Evolutionary conservation across 2,113 vertebrate species (phyloP).

Genomic region (Dromas ardeola): DNA sequence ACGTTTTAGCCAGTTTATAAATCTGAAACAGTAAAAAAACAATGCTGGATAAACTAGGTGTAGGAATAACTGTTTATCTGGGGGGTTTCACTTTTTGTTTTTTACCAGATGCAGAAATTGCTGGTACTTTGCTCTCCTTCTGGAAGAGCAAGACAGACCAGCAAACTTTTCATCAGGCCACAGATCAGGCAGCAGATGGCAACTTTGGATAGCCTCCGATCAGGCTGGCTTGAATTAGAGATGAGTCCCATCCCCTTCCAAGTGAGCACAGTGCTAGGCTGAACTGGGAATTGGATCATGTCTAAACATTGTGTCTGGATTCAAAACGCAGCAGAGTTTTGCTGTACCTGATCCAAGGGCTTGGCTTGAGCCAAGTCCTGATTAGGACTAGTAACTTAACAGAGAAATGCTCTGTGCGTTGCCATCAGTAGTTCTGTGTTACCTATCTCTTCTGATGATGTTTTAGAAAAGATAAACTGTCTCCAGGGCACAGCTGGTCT

Average conservation of each 20-base stretch:
- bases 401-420: neutral
- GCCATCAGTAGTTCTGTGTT: neutral
- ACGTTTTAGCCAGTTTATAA: neutral
- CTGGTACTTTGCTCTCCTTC: neutral
- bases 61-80: neutral
- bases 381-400: conserved; percentile 5
- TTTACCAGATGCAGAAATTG: neutral
- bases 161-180: neutral
- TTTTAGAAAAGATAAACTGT: neutral
- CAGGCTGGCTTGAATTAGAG: conserved; percentile 11
- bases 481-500: neutral
- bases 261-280: conserved; percentile 11
- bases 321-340: neutral
- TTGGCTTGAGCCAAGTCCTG: conserved; percentile 12
- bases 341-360: conserved; percentile 30
- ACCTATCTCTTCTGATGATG: neutral
- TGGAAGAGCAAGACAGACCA: neutral
- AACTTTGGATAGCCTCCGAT: conserved; percentile 26
- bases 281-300: conserved; percentile 16
- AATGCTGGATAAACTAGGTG: neutral
- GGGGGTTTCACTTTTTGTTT: neutral
- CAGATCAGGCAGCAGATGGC: conserved; percentile 48
- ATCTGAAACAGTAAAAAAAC: neutral
- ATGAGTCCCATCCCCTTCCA: neutral
- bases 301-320: conserved; percentile 47